Evolutionary conservation across 2,113 vertebrate species (phyloP).

Genomic region (Todiramphus chloris): DNA sequence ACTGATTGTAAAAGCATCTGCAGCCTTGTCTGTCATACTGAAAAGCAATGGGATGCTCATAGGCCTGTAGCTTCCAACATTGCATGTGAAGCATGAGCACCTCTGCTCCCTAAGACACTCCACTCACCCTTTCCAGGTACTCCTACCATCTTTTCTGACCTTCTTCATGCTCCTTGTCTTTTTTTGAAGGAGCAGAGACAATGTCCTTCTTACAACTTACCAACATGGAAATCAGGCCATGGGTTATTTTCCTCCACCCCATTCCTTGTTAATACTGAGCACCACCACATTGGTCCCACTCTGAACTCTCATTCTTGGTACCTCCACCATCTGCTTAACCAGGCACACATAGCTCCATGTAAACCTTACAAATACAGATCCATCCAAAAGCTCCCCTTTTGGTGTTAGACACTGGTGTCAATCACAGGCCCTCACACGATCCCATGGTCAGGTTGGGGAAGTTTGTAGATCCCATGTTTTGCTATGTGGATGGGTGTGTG

Average conservation of each 20-base stretch:
- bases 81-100: background rate
- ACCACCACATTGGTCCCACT: accelerated
- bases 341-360: background rate
- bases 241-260: background rate
- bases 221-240: accelerated
- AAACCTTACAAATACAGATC: background rate
- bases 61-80: accelerated
- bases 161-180: background rate
- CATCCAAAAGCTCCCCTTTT: background rate
- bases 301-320: background rate
- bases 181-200: background rate
- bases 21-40: background rate
- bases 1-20: background rate
- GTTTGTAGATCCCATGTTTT: background rate
- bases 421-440: background rate
- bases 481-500: background rate
- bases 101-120: background rate
- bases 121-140: background rate
- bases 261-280: background rate
- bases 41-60: background rate
- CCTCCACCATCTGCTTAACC: background rate
- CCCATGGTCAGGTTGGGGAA: accelerated
- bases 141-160: background rate
- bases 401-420: background rate
- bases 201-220: background rate